Percentiles rank a stretch among this genome's conserved stretches.
These are phyloP conservation scores for Oenanthe melanoleuca DNA, from an alignment of 2,113 vertebrate genomes.

Conservation along the genomic window DNA sequence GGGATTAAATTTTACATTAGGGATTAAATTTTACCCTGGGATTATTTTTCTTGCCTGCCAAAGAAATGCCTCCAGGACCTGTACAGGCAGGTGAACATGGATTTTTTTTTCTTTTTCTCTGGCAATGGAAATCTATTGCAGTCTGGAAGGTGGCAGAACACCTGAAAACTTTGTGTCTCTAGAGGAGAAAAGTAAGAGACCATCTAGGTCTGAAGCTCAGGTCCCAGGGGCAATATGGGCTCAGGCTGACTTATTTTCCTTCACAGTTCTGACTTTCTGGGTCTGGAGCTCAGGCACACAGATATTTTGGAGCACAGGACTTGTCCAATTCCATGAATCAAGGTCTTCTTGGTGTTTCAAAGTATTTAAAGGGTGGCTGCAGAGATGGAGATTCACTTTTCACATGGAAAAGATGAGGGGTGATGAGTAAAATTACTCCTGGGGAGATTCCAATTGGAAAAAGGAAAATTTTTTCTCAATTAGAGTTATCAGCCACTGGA, in stretches of 20 bases:
- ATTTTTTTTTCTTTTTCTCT: not conserved
- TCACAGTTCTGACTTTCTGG: not conserved
- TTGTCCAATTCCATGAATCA: not conserved
- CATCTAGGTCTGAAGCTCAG: not conserved
- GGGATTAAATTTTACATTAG: not conserved
- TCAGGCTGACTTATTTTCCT: not conserved
- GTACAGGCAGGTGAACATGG: not conserved
- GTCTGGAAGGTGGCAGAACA: not conserved
- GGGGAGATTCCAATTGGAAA: accelerated
- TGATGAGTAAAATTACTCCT: not conserved
- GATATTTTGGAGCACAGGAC: not conserved
- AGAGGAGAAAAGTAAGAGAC: not conserved
- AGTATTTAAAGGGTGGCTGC: not conserved
- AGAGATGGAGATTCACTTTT: not conserved
- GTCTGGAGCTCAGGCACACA: not conserved
- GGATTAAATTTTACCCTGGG: not conserved
- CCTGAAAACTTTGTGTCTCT: not conserved
- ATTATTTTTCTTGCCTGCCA: not conserved
- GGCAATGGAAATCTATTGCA: not conserved
- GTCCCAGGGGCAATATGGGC: not conserved
- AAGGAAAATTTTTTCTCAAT: not conserved
- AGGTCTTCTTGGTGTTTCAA: not conserved
- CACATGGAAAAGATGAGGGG: not conserved
- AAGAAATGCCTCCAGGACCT: not conserved
- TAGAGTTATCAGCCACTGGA: not conserved